Base-by-base conservation (phyloP, 1,140 invertebrate genomes). In the Acromyrmex heyeri region DNA sequence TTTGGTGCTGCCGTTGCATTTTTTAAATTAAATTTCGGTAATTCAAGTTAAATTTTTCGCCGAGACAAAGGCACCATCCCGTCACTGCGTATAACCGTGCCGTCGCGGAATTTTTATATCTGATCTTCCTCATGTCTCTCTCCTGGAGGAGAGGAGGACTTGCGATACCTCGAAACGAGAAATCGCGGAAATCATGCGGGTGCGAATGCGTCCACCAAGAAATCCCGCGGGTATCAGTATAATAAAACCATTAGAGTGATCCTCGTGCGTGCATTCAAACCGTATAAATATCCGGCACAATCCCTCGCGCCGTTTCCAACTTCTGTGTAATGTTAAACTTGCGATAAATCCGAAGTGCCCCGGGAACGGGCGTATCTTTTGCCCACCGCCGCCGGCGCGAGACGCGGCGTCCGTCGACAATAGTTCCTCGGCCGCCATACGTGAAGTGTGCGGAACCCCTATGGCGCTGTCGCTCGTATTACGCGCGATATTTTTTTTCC, bases 281-380 rank as follows among this genome's bases (percentile, higher is more conserved):
- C 90, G 91, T 92, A 93, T 93, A 93, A 93, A 93, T 95, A 94
- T 94, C 94, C 92, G 91, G 91, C 89, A 91, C 92, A 94, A 95
- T 94, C 94, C 93, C 94, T 93, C 93, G 92, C 92, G 93, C 94
- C 92, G 93, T 94, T 94, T 94, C 93, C 94, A 94, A 94, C 93
- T 94, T 94, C 92, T 93, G 93, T 91, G 93, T 93, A 94, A 94
- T 93, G 92, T 92, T 93, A 93, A 94, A 93, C 92, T 94, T 91
- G 93, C 93, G 93, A 94, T 94, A 94, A 94, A 94, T 94, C 93
- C 93, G 86, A 93, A 93, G 91, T 92, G 89, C 87, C 89, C 50
- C 77, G 38, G 59, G 81, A 48, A 76, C 44, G 90, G 61, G 86
- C 38, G 78, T 92, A 93, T 87, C 87, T 93, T 91, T 91, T 88